Conservation (phyloP, 92 coral and sea anemone species). For the Phymanthus crucifer region DNA sequence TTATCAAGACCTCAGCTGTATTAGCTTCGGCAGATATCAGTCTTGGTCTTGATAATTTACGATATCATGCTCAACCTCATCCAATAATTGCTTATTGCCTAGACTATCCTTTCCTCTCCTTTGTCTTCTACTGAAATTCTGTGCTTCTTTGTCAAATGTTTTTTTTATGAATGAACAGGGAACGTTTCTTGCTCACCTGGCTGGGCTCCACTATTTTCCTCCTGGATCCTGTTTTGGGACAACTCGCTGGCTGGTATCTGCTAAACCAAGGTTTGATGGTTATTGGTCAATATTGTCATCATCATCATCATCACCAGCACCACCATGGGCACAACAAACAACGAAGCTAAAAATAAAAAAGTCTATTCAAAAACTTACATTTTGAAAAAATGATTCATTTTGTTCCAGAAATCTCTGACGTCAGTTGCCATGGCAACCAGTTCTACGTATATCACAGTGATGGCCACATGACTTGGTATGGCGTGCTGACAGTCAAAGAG, state of each 20-base stretch:
- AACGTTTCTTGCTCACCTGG: constrained; percentile 82
- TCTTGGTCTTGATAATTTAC: too few species aligned
- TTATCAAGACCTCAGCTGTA: too few species aligned
- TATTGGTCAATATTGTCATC: not conserved
- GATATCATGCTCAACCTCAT: too few species aligned
- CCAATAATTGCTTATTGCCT: too few species aligned
- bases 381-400: not conserved
- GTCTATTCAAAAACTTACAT: not conserved
- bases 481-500: constrained; percentile 85
- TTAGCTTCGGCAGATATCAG: too few species aligned
- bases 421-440: constrained; percentile 81
- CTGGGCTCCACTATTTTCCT: constrained; percentile 54
- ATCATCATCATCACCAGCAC: not conserved
- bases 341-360: not conserved
- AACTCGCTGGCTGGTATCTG: constrained; percentile 79
- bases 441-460: constrained; percentile 72
- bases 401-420: constrained; percentile 64
- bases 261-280: constrained; percentile 56
- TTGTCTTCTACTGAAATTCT: too few species aligned
- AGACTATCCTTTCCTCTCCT: too few species aligned
- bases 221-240: constrained; percentile 83
- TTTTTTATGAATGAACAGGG: constrained; percentile 43
- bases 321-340: not conserved
- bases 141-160: not conserved
- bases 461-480: constrained; percentile 76